Evolutionary conservation across 2,797 vertebrate genomes (phyloP).

Genomic region (Triplophysa yarkandensis): DNA sequence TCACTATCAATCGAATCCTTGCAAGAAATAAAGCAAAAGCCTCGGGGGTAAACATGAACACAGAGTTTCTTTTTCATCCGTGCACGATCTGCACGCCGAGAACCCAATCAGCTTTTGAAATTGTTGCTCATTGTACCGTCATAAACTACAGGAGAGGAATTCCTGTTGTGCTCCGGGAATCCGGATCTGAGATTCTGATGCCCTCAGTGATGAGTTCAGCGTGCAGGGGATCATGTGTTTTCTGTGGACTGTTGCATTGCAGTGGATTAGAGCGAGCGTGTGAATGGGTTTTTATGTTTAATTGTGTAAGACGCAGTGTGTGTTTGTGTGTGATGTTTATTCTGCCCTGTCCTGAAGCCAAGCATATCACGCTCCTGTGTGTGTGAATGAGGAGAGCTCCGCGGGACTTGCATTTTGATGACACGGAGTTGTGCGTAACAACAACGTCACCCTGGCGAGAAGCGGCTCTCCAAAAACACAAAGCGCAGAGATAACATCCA

Average conservation of each 20-base stretch:
- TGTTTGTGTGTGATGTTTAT: slow-evolving; percentile 20
- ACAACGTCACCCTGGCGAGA: slow-evolving; percentile 24
- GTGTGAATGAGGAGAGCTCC: slow-evolving; percentile 6
- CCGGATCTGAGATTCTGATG: slow-evolving; percentile 36
- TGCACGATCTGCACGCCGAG: slow-evolving; percentile 5
- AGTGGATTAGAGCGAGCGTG: slow-evolving; percentile 28
- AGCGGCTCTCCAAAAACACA: slow-evolving; percentile 31
- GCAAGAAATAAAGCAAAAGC: slow-evolving; percentile 8
- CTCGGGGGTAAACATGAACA: slow-evolving; percentile 19
- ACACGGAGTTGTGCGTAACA: slow-evolving; percentile 39
- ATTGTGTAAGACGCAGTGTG: neutral
- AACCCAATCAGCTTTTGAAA: slow-evolving; percentile 36
- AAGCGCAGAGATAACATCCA: slow-evolving; percentile 22
- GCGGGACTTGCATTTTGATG: slow-evolving; percentile 37
- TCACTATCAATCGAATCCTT: slow-evolving; percentile 18
- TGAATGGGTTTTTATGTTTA: slow-evolving; percentile 6
- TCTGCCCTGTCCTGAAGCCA: slow-evolving; percentile 24
- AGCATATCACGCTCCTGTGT: slow-evolving; percentile 21
- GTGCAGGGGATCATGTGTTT: neutral
- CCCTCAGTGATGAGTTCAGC: slow-evolving; percentile 33
- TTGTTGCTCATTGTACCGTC: slow-evolving; percentile 42
- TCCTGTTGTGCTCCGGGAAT: slow-evolving; percentile 36
- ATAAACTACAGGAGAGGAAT: slow-evolving; percentile 39
- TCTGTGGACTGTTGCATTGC: slow-evolving; percentile 9
- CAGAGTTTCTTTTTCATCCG: neutral